Evolutionary conservation across 2,888 invertebrate species (phyloP), one percentile per base, ranked within the genome.

Genomic region (Protophormia terraenovae): DNA sequence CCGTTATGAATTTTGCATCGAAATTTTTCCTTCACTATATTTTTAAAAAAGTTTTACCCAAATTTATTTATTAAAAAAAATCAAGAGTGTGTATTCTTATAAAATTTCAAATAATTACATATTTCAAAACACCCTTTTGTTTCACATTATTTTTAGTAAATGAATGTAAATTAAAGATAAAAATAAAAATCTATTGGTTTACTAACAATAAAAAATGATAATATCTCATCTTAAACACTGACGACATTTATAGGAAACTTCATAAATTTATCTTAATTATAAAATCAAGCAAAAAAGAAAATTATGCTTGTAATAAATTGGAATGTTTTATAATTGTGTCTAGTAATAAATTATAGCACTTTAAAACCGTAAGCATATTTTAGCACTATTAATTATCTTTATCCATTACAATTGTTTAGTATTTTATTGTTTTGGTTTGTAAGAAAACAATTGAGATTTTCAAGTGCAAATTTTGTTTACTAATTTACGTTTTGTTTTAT

Each of bases 381-480:
- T 55, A 55, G 29, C 32, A 79, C 50, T 72, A 19, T 41, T 12
- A 14, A 32, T 14, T 22, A 22, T 53, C 71, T 69, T 29, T 62
- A 71, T 38, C 41, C 64, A 50, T 19, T 64, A 50, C 60, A 38
- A 35, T 10, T n/a, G 14, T 29, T 41, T n/a, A 3, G 3, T 27
- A 32, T 53, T 71, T 71, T 72, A 72, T 79, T 79, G 69, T 79
- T 71, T 60, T 64, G 22, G 29, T 72, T 66, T 45, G 32, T 3
- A 16, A 50, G 60, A 64, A 80, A 72, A 72, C 53, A 80, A 72
- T 45, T 55, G 22, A 80, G 32, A 72, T 47, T 80, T 80, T 80
- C 79, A 80, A 80, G 79, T 80, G 79, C 79, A 80, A 72, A 58
- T 53, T 45, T 19, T 55, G 3, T 7, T 47, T 19, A 53, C 38